Conservation (phyloP, 2,113 vertebrate species). For the Hassar affinis region DNA sequence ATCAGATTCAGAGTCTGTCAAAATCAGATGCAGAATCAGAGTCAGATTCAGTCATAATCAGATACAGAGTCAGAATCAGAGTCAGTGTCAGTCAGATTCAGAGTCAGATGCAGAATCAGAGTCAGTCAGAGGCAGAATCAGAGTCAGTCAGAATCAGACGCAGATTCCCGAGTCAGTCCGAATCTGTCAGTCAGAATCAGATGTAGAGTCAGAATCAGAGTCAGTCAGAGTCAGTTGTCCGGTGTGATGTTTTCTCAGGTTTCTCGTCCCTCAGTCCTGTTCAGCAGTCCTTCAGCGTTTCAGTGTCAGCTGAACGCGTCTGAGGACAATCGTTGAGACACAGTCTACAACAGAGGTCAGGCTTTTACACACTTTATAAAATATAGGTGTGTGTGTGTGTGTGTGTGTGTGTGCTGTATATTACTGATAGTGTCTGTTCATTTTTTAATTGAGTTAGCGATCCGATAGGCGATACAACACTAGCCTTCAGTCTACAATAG, state of each 20-base stretch:
- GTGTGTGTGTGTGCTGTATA: neutral
- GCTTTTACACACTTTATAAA: neutral
- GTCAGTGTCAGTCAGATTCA: too few species aligned
- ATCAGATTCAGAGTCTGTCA: too few species aligned
- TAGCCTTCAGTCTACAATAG: neutral
- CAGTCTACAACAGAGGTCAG: neutral
- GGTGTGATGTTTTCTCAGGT: conserved; percentile 2
- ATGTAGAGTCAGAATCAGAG: neutral
- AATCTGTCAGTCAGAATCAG: neutral
- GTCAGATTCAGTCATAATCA: too few species aligned
- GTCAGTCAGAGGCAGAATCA: neutral
- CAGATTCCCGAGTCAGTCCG: neutral
- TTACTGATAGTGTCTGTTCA: neutral
- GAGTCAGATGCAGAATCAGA: too few species aligned
- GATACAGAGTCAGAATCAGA: too few species aligned
- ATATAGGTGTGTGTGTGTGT: neutral
- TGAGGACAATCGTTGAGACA: neutral
- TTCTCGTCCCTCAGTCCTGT: neutral
- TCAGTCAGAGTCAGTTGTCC: neutral
- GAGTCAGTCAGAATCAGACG: too few species aligned
- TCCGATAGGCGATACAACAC: neutral
- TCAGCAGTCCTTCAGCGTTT: neutral
- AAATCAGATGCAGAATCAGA: too few species aligned
- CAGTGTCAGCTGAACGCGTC: neutral
- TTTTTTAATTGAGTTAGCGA: neutral